phyloP scores from a whole-genome alignment of 2,888 invertebrate species.

The Cephus nigrinus region DNA sequence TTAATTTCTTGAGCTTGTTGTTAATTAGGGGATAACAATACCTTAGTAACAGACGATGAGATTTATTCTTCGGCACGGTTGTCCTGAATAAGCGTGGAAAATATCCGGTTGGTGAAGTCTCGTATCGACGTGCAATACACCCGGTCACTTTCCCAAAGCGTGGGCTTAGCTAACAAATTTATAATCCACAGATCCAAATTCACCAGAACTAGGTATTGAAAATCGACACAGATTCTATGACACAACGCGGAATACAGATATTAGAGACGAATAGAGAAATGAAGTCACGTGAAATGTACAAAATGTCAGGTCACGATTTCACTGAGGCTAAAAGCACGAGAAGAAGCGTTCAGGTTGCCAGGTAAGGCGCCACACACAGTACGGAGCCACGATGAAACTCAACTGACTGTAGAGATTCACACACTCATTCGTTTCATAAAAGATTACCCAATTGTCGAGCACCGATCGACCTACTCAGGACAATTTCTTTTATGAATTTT shows the following conservation, averaged over 20 bases:
- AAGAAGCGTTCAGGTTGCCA: not conserved
- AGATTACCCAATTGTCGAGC: not conserved
- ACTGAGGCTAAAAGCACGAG: not conserved
- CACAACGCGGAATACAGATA: not conserved
- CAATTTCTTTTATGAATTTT: slow-evolving; percentile 32
- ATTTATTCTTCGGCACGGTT: not conserved
- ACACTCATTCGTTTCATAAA: not conserved
- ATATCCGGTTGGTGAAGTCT: not conserved
- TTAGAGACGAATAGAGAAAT: not conserved
- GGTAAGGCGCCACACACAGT: not conserved
- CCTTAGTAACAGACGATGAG: not conserved
- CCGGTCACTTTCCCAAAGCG: not conserved
- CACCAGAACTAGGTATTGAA: not conserved
- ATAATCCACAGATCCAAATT: not conserved
- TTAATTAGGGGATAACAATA: not conserved
- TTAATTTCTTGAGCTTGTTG: not conserved
- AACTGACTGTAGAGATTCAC: not conserved
- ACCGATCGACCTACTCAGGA: slow-evolving; percentile 30
- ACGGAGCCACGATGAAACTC: not conserved
- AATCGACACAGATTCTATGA: not conserved
- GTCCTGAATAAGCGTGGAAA: not conserved
- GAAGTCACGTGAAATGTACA: not conserved
- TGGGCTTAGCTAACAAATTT: not conserved
- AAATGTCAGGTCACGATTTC: not conserved
- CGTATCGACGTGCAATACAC: too few species aligned